Evolutionary conservation across 2,888 invertebrate genomes (phyloP), one percentile per base, ranked within the genome.

Genomic region (Abscondita cerata): DNA sequence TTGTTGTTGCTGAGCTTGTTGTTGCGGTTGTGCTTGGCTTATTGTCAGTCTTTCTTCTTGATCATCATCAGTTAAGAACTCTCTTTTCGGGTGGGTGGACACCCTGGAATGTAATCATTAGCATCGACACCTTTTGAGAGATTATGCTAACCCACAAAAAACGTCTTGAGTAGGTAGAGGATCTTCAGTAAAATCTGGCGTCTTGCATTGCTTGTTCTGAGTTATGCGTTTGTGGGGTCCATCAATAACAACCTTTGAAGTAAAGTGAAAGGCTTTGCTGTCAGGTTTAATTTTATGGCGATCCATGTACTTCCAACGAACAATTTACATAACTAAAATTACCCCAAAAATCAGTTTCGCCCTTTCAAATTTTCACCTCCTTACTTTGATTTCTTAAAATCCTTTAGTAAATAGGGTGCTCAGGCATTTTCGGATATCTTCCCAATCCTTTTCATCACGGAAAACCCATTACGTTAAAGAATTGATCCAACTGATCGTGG

Each of bases 381-480:
- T 83, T 83, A 95, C 93, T 92, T 95, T 38, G 92, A 90, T 80
- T 96, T 88, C 78, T 98, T 98, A 74, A 99, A 98, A 79, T 99
- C 98, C 80, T 96, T 97, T 20, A 92, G 86, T 70, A 99, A 84
- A 96, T 97, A 33, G 91, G 91, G 85, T 98, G 96, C 79, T 99
- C 98, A 0, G 99, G 99, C 99, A 99, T 99, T 84, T 97, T 73
- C 93, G 90, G 61, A 98, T 97, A 79, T 98, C 98, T 78, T 98
- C 97, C 98, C 98, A 98, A 76, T 98, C 98, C 81, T 97, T 97
- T 76, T 96, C 96, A 75, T 88, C 88, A 0, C n/a, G 98, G 98
- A 80, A 98, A 99, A 13, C 99, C 99, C 98, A 99, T 99, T 0
- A 99, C 98, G 82, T 95, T 96, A 81, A 99, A 99, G 82, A 99